phyloP scores from a whole-genome alignment of 2,113 vertebrate species.

The Oxygymnocypris stewartii region DNA sequence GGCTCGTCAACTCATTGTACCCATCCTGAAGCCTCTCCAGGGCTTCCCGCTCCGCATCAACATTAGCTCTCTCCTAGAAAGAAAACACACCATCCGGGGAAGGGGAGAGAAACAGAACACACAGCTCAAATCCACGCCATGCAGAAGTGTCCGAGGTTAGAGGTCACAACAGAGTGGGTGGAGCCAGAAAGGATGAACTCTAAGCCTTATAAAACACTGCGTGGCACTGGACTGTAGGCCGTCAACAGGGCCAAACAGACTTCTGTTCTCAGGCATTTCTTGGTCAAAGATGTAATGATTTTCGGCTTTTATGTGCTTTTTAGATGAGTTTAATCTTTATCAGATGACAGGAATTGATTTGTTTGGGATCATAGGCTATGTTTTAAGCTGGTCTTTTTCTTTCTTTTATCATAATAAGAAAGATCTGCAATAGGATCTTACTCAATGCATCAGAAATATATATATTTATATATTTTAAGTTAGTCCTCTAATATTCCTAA shows the following conservation, averaged over 20 bases:
- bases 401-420: slow-evolving; percentile 37
- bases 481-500: slow-evolving; percentile 11
- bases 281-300: background rate
- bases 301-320: background rate
- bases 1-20: slow-evolving; percentile 91
- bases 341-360: background rate
- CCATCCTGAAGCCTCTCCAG: slow-evolving; percentile 88
- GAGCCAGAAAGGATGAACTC: slow-evolving; percentile 32
- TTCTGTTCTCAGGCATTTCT: slow-evolving; percentile 44
- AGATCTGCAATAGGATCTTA: background rate
- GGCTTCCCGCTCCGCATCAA: slow-evolving; percentile 89
- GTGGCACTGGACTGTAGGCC: slow-evolving; percentile 8
- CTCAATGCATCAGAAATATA: background rate
- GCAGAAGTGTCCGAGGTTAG: slow-evolving; percentile 70
- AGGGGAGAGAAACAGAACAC: slow-evolving; percentile 66
- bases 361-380: background rate
- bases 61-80: slow-evolving; percentile 92
- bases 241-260: slow-evolving; percentile 13
- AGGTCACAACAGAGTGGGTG: slow-evolving; percentile 42
- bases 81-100: slow-evolving; percentile 59
- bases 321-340: background rate
- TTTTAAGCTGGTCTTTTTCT: background rate
- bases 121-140: slow-evolving; percentile 83
- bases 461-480: background rate
- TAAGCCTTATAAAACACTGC: background rate